Evolutionary conservation across 2,888 invertebrate species (phyloP), one percentile per base, ranked within the genome.

Genomic region (Lucinisca nassula): DNA sequence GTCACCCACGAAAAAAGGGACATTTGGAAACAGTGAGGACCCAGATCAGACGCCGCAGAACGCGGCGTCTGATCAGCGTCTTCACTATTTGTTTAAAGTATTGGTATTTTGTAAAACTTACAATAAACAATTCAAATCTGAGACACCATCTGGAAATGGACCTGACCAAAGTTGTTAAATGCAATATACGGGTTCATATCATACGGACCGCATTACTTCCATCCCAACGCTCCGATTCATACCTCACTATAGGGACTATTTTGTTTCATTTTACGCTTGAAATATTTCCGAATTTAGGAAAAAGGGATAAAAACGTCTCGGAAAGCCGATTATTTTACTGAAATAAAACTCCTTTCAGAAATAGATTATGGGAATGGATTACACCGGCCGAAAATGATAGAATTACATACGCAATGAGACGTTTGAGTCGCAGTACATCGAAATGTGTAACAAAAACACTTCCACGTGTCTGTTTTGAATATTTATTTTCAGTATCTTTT

Each of bases 261-360:
- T 67, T 35, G 30, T 67, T 67, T 67, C 67, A 67, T 24, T 58
- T 8, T 58, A 58, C 27, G 58, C 27, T n/a, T 27, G 21, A 58
- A 27, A 12, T 24, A 12, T 27, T 24, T 24, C 24, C 24, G 58
- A 58, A n/a, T 12, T 58, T 21, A 4, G 27, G 27, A 58, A 58
- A 58, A 14, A 58, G 58, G 58, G 67, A 67, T 8, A n/a, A 35
- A 67, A 67, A 35, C 17, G 12, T 4, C 35, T 30, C 1, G 21
- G 35, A 67, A 32, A 67, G 67, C 67, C 21, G 67, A 67, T 67
- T 67, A 67, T 67, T n/a, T 67, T 67, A 67, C 67, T 67, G 67
- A 67, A 67, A 67, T n/a, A 17, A 67, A 67, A 67, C 21, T 17
- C 67, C 1, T 35, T 67, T 67, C 17, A 35, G 30, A 67, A 67